Evolutionary conservation across 2,797 vertebrate species (phyloP).

Genomic region (Anisognathus igniventris): DNA sequence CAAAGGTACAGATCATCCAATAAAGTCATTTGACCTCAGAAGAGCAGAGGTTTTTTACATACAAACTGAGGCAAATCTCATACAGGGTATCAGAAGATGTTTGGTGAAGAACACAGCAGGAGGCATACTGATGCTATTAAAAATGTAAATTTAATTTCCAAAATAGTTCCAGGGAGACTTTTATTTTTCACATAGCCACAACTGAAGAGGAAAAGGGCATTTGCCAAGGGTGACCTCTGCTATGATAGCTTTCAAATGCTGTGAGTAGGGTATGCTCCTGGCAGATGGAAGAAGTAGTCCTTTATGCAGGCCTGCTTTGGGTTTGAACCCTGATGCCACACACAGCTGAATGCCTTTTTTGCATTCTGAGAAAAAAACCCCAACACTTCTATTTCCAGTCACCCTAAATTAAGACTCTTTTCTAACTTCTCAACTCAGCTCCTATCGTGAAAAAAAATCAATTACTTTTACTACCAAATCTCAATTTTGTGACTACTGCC

Average conservation of each 20-base stretch:
- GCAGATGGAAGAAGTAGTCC: neutral
- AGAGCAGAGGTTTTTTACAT: neutral
- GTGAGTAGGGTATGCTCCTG: neutral
- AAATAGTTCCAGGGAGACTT: neutral
- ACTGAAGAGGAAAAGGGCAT: neutral
- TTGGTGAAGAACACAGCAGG: neutral
- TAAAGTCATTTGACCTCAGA: neutral
- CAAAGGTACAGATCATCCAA: neutral
- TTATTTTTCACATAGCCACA: neutral
- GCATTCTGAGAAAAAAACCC: neutral
- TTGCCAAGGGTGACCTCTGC: neutral
- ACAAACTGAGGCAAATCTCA: neutral
- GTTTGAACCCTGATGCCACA: neutral
- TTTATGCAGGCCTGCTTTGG: neutral
- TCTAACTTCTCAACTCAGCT: neutral
- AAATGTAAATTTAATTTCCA: slow-evolving; percentile 32
- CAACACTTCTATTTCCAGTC: neutral
- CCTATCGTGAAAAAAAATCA: neutral
- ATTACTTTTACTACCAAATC: neutral
- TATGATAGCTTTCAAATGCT: neutral
- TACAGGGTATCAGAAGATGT: neutral
- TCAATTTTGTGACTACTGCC: slow-evolving; percentile 4
- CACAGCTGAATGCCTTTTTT: neutral
- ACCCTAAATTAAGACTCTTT: neutral
- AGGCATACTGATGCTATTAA: neutral